A percentile compares a stretch with the other conserved stretches of the same genome.
These are phyloP conservation scores for Stegodyphus dumicola DNA, from an alignment of 1,140 invertebrate species.

Conservation along the genomic window DNA sequence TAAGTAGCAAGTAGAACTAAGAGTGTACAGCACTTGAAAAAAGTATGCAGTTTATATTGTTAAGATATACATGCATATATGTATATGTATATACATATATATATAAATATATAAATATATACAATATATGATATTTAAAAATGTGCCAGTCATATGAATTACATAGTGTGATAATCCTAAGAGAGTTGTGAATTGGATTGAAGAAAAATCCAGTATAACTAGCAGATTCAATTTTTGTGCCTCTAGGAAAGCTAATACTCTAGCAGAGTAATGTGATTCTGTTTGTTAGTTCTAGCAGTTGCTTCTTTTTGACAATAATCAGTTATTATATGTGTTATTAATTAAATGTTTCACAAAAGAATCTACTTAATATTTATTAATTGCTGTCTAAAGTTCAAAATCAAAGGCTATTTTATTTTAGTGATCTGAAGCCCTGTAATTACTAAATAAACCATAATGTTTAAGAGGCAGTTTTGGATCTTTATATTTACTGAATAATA, in stretches of 20 bases:
- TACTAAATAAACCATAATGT: too few species aligned
- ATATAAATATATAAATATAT: slow-evolving; percentile 51
- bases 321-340: too few species aligned
- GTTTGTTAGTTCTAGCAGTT: too few species aligned
- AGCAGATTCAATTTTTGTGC: slow-evolving; percentile 43
- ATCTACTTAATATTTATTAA: too few species aligned
- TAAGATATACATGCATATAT: slow-evolving; percentile 33
- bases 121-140: slow-evolving; percentile 56
- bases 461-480: too few species aligned
- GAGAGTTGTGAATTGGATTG: slow-evolving; percentile 19
- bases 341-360: too few species aligned
- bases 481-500: too few species aligned
- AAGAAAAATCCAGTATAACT: slow-evolving; percentile 20
- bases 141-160: slow-evolving; percentile 58
- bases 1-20: slow-evolving; percentile 47
- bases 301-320: too few species aligned
- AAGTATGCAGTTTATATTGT: slow-evolving; percentile 56
- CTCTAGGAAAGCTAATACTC: slow-evolving; percentile 4
- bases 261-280: slow-evolving; percentile 7
- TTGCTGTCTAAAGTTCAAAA: too few species aligned
- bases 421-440: too few species aligned
- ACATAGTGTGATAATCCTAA: slow-evolving; percentile 48
- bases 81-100: slow-evolving; percentile 30
- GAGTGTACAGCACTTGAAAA: slow-evolving; percentile 50
- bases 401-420: too few species aligned